phyloP scores from a whole-genome alignment of 2,797 vertebrate genomes.

The Chelmon rostratus region DNA sequence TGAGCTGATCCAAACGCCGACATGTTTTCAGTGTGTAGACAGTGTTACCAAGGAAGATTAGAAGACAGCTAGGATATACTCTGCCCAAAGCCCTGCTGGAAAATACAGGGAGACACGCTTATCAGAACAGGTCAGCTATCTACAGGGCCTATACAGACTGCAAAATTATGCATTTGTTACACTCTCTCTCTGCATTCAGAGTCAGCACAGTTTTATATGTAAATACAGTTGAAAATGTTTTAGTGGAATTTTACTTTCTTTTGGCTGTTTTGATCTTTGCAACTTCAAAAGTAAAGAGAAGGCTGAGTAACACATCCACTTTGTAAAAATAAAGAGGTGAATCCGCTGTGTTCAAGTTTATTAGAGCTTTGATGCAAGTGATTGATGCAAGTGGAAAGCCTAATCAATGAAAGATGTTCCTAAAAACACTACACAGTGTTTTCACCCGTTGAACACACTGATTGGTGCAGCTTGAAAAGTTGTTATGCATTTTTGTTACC shows the following conservation, averaged over 20 bases:
- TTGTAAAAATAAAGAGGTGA: neutral
- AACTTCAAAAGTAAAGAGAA: constrained; percentile 5
- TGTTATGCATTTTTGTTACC: neutral
- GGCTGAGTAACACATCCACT: neutral
- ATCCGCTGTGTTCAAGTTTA: neutral
- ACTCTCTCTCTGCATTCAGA: neutral
- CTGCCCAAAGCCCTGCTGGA: constrained; percentile 4
- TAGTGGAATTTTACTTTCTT: neutral
- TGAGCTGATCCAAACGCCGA: constrained; percentile 10
- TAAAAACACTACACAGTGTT: neutral
- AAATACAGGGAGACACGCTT: constrained; percentile 16
- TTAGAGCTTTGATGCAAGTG: neutral
- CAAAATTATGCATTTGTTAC: constrained; percentile 26
- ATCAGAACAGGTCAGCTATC: constrained; percentile 30
- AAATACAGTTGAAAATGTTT: constrained; percentile 8
- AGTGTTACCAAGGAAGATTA: constrained; percentile 22
- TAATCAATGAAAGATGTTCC: neutral
- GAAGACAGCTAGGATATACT: constrained; percentile 11
- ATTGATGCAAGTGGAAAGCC: neutral
- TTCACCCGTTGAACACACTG: neutral
- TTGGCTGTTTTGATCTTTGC: neutral
- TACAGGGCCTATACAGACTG: constrained; percentile 9
- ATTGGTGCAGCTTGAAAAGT: neutral
- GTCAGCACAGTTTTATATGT: constrained; percentile 24
- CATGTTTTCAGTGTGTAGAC: constrained; percentile 23